Conservation (phyloP, 2,797 vertebrate species). For the Cheirogaleus major region DNA sequence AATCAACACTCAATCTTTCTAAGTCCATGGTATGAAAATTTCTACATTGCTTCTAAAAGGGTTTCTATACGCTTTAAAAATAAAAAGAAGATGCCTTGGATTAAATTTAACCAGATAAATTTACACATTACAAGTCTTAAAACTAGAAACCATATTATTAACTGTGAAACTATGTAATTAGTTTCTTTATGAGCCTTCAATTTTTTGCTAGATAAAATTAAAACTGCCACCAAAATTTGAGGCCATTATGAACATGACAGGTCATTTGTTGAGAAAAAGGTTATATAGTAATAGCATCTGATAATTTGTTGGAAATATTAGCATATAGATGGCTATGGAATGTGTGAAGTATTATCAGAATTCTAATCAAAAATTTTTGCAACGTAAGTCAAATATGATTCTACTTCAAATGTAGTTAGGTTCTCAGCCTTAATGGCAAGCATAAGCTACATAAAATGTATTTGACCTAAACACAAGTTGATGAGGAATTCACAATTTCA, state of each 20-base stretch:
- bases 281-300: constrained; percentile 82
- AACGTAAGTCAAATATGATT: constrained; percentile 67
- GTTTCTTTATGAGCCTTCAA: constrained; percentile 83
- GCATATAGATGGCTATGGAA: constrained; percentile 85
- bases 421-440: neutral
- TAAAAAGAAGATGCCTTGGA: constrained; percentile 37
- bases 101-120: constrained; percentile 76
- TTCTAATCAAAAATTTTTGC: constrained; percentile 82
- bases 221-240: constrained; percentile 80
- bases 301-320: constrained; percentile 87
- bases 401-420: neutral
- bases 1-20: constrained; percentile 36
- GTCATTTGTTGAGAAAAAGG: constrained; percentile 83
- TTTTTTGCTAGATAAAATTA: constrained; percentile 85
- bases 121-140: constrained; percentile 79
- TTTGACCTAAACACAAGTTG: neutral
- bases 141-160: constrained; percentile 84
- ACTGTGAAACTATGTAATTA: constrained; percentile 84
- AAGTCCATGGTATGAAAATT: constrained; percentile 33
- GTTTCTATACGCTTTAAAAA: neutral
- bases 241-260: constrained; percentile 83
- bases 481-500: constrained; percentile 24
- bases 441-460: neutral
- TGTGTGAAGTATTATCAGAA: constrained; percentile 83
- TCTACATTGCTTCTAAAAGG: constrained; percentile 55